These are phyloP conservation scores for Hylyphantes graminicola DNA, from an alignment of 1,140 invertebrate species.

Conservation along the genomic window DNA sequence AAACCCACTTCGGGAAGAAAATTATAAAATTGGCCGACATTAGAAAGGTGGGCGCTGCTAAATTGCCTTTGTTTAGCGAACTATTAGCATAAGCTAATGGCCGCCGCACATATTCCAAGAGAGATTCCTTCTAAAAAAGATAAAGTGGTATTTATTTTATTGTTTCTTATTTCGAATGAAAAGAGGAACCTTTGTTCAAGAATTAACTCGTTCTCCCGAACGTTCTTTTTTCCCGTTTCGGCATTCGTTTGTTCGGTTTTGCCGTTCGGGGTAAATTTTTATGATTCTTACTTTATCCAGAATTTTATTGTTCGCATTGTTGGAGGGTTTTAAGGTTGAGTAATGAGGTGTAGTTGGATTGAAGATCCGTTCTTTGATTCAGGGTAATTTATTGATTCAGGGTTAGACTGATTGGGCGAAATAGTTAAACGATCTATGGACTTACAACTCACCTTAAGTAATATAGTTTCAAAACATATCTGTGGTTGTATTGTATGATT, in stretches of 20 bases:
- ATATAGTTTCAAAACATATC: too few relatives aligned
- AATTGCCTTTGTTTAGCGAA: slow-evolving; percentile 61
- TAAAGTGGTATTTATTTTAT: slow-evolving; percentile 57
- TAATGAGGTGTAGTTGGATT: slow-evolving; percentile 3
- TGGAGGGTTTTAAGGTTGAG: slow-evolving; percentile 15
- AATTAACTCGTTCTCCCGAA: slow-evolving; percentile 37
- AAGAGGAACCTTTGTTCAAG: slow-evolving; percentile 41
- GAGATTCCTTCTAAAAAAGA: slow-evolving; percentile 39
- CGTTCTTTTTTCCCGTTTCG: neutral
- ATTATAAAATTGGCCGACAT: slow-evolving; percentile 51
- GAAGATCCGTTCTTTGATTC: too few relatives aligned
- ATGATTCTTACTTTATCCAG: slow-evolving; percentile 17
- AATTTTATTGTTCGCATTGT: slow-evolving; percentile 18
- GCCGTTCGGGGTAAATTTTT: slow-evolving; percentile 10
- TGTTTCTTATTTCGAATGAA: slow-evolving; percentile 22
- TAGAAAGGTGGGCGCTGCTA: slow-evolving; percentile 57
- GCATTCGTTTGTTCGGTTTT: neutral
- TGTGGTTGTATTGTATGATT: too few relatives aligned
- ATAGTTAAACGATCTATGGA: too few relatives aligned
- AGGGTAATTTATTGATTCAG: too few relatives aligned
- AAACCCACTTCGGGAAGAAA: slow-evolving; percentile 45
- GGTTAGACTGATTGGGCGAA: too few relatives aligned
- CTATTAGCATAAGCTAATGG: slow-evolving; percentile 60
- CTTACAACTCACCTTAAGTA: too few relatives aligned
- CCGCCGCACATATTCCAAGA: neutral